Conservation (phyloP, 2,113 vertebrate genomes). For the Poeciliopsis retropinna region DNA sequence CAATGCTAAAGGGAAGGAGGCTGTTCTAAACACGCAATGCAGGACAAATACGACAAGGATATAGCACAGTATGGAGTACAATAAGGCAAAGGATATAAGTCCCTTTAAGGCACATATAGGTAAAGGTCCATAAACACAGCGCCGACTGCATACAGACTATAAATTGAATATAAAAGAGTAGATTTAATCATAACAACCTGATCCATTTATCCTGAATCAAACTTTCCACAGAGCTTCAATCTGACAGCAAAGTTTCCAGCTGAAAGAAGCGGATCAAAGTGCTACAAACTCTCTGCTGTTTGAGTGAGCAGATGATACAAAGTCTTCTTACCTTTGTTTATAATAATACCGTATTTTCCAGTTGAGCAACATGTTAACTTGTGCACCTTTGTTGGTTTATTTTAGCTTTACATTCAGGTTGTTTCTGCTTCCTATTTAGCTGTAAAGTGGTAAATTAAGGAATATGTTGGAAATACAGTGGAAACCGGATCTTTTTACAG, state of each 20-base stretch:
- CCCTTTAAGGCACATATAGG: conserved; percentile 1
- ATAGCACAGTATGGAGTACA: conserved; percentile 41
- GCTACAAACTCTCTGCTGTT: conserved; percentile 56
- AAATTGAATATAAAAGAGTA: conserved; percentile 23
- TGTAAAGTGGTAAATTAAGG: conserved; percentile 28
- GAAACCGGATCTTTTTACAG: neutral
- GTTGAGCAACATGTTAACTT: conserved; percentile 57
- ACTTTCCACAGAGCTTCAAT: conserved; percentile 40
- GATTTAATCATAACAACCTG: conserved; percentile 21
- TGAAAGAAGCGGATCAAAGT: conserved; percentile 60
- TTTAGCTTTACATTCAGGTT: conserved; percentile 56
- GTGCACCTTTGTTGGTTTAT: conserved; percentile 18
- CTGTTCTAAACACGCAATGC: conserved; percentile 60
- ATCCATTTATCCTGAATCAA: conserved; percentile 40
- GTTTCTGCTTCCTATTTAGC: conserved; percentile 37
- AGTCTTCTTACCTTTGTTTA: conserved; percentile 33
- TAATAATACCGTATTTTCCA: conserved; percentile 56
- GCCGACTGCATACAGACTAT: conserved; percentile 3
- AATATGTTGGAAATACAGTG: conserved; percentile 21
- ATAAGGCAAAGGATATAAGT: conserved; percentile 27
- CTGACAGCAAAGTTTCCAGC: conserved; percentile 49
- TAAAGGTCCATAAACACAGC: conserved; percentile 33
- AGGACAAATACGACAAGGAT: conserved; percentile 43
- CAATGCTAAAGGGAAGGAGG: conserved; percentile 17
- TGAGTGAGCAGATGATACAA: conserved; percentile 1